These are phyloP conservation scores for Molossus molossus DNA, from an alignment of 2,797 vertebrate genomes.

Conservation along the genomic window DNA sequence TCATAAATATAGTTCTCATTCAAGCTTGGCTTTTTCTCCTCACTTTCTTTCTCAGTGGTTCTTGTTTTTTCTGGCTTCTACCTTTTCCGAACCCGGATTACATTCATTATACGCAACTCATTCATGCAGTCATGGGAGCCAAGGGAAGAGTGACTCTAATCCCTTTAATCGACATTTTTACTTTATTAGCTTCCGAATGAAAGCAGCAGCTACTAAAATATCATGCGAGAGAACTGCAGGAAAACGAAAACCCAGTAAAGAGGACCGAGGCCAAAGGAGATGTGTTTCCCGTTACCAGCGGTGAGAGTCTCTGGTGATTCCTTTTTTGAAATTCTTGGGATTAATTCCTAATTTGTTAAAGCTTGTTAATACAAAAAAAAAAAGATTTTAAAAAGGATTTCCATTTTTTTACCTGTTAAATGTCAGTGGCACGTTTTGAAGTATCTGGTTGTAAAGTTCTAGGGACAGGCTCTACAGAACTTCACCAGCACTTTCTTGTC, in stretches of 20 bases:
- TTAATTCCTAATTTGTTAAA: conserved; percentile 31
- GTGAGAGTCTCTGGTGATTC: background rate
- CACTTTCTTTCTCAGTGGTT: conserved; percentile 55
- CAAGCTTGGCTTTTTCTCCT: conserved; percentile 5
- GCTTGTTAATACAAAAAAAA: conserved; percentile 57
- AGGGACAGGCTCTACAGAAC: background rate
- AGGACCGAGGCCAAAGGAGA: background rate
- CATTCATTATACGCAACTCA: conserved; percentile 38
- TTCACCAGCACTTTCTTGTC: background rate
- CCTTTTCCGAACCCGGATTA: conserved; percentile 64
- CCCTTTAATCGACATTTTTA: conserved; percentile 63
- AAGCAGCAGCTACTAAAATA: conserved; percentile 24
- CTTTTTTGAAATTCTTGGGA: conserved; percentile 52
- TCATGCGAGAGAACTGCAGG: background rate
- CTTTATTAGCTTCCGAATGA: conserved; percentile 70
- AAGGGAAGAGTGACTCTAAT: conserved; percentile 72
- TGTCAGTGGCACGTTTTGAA: conserved; percentile 40
- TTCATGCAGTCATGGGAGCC: conserved; percentile 46
- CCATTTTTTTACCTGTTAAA: background rate
- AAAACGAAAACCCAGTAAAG: conserved; percentile 41
- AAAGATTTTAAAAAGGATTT: conserved; percentile 32
- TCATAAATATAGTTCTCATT: conserved; percentile 63
- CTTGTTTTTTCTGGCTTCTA: conserved; percentile 79
- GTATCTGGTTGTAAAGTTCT: conserved; percentile 16
- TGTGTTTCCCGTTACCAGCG: background rate